Conservation (phyloP, 2,113 vertebrate species). For the Heterotis niloticus region DNA sequence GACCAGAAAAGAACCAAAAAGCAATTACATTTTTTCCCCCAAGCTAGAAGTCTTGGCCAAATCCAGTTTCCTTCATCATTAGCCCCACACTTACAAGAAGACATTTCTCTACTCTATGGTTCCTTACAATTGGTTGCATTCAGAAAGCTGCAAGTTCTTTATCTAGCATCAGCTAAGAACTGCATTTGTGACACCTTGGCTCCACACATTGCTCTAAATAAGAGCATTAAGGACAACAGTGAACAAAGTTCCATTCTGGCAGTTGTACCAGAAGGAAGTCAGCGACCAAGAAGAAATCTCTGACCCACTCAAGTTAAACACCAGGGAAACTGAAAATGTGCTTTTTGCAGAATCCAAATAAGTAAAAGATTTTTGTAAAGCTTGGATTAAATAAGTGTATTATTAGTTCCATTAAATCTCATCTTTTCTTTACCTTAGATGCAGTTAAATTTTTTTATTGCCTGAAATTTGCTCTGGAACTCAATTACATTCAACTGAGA, state of each 20-base stretch:
- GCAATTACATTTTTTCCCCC: not conserved
- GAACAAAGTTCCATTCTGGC: not conserved
- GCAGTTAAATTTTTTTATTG: not conserved
- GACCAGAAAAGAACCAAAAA: not conserved
- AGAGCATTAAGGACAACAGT: no score
- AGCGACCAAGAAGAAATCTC: not conserved
- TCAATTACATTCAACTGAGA: not conserved
- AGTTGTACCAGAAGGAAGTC: not conserved
- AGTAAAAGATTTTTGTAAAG: not conserved
- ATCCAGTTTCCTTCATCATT: not conserved
- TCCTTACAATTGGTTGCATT: not conserved
- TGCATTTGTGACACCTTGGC: not conserved
- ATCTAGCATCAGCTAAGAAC: not conserved
- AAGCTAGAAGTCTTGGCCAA: not conserved
- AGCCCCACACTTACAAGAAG: not conserved
- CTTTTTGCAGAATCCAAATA: not conserved
- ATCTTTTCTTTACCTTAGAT: not conserved
- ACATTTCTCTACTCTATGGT: not conserved
- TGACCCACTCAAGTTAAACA: not conserved
- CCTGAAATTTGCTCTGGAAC: not conserved
- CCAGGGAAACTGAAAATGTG: not conserved
- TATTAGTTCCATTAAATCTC: conserved; percentile 6
- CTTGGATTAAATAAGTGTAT: not conserved
- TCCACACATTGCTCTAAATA: no score
- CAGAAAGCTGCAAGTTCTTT: no score